Base-by-base conservation (phyloP, 2,113 vertebrate genomes). In the Chloebia gouldiae region DNA sequence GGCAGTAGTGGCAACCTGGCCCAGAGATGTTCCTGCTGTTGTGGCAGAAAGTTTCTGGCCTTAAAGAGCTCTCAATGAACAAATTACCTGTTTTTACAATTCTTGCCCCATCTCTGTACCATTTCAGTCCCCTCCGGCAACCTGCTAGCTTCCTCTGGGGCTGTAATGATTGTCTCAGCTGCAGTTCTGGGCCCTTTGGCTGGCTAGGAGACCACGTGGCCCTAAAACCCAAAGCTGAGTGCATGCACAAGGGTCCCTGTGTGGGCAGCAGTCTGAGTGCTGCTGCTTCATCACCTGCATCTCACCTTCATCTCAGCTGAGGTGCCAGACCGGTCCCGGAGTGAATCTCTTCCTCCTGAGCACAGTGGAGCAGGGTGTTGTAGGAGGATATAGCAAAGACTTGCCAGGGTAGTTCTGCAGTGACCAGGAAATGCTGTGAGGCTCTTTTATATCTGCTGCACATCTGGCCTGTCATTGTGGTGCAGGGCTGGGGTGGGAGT, bases 401-500 rank as follows among this genome's bases (percentile, higher is more conserved):
- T 82, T 83, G 42, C 47, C 13, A 14, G 39, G 35, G 10, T 64
- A 31, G 47, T 70, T 94, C 73, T 90, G 13, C 50, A 64, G 47
- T 27, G 68, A 66, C 33, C 15, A 81, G 85, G 59, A 90, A 83
- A 68, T 19, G 20, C 47, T 40, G 28, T 37, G 87, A 88, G 81
- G 81, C 28, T 24, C 15, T 83, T 88, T 7, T 61, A 39, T 56
- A 49, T 83, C n/a, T 82, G 57, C 70, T 89, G 69, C 70, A 35
- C 37, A 31, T 85, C 61, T 93, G 92, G n/a, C 61, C 44, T 63
- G 12, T 49, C 31, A 2, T 5, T 69, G 60, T 81, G 89, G 33
- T 0, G 0, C 33, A 21, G 71, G 59, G 35, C 72, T 78, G 64
- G 68, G 71, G 24, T 1, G 10, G 59, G 64, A 57, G 35, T 4